Conservation (phyloP, 2,888 invertebrate genomes). For the Parelbella ahira region DNA sequence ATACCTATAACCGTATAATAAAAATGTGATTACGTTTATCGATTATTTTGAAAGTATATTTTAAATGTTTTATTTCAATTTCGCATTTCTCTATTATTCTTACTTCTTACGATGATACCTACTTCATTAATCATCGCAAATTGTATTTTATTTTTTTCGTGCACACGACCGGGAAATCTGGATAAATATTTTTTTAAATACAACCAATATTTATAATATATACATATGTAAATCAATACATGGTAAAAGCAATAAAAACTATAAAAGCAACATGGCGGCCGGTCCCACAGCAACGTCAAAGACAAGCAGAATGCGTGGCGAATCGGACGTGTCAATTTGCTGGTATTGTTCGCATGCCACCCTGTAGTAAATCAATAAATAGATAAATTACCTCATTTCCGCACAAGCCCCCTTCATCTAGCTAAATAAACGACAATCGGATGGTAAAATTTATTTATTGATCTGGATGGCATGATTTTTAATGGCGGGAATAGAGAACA, state of each 20-base stretch:
- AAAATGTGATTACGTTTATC: no score
- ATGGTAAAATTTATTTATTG: slow-evolving; percentile 27
- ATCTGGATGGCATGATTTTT: slow-evolving; percentile 7
- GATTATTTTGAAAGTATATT: no score
- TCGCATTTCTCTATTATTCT: no score
- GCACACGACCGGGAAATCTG: no score
- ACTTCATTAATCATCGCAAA: no score
- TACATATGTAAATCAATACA: no score
- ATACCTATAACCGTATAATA: no score
- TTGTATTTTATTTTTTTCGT: no score
- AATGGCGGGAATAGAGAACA: background rate
- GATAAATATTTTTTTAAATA: background rate
- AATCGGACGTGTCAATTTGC: slow-evolving; percentile 73
- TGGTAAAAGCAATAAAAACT: slow-evolving; percentile 6
- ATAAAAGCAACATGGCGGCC: background rate
- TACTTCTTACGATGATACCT: no score
- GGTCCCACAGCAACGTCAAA: slow-evolving; percentile 19
- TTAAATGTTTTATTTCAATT: no score
- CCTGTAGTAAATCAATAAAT: slow-evolving; percentile 28
- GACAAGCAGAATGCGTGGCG: slow-evolving; percentile 52
- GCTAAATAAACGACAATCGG: slow-evolving; percentile 23
- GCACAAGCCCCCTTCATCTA: slow-evolving; percentile 36
- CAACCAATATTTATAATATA: no score
- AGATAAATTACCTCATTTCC: slow-evolving; percentile 47
- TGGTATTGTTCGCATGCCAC: slow-evolving; percentile 47